These are phyloP conservation scores for Leptopilina boulardi DNA, from an alignment of 1,140 invertebrate genomes.

Conservation along the genomic window DNA sequence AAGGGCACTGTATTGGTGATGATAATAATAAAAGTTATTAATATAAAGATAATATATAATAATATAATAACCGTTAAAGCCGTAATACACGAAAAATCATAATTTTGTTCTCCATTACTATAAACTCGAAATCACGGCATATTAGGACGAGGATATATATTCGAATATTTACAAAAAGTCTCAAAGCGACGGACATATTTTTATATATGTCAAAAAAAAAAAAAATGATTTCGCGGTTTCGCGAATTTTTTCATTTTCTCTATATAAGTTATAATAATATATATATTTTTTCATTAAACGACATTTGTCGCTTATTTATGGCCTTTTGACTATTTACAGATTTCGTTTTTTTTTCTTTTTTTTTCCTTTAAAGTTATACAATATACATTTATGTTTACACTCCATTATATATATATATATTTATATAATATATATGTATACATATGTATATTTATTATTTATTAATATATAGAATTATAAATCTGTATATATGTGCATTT, in stretches of 20 bases:
- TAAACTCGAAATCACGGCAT: too few species aligned
- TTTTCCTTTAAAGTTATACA: neutral
- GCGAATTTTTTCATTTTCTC: neutral
- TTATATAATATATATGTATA: slow-evolving; percentile 38
- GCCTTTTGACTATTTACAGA: slow-evolving; percentile 19
- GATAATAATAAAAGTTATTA: slow-evolving; percentile 18
- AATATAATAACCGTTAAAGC: slow-evolving; percentile 20
- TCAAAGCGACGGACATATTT: slow-evolving; percentile 8
- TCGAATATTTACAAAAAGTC: slow-evolving; percentile 20
- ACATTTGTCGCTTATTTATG: slow-evolving; percentile 16
- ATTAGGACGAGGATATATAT: neutral
- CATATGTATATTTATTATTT: slow-evolving; percentile 35
- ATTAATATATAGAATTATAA: slow-evolving; percentile 38
- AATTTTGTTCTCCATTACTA: too few species aligned
- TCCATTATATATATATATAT: slow-evolving; percentile 44
- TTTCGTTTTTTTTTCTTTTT: neutral
- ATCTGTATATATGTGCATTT: slow-evolving; percentile 36
- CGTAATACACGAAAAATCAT: neutral
- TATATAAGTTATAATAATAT: neutral
- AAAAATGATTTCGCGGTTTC: neutral
- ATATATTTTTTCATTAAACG: slow-evolving; percentile 17
- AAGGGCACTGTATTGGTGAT: slow-evolving; percentile 29
- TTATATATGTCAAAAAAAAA: neutral
- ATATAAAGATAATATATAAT: slow-evolving; percentile 26
- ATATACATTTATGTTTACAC: slow-evolving; percentile 33